Base-by-base conservation (phyloP, 2,797 vertebrate species). In the Microctenopoma steveboyesi region DNA sequence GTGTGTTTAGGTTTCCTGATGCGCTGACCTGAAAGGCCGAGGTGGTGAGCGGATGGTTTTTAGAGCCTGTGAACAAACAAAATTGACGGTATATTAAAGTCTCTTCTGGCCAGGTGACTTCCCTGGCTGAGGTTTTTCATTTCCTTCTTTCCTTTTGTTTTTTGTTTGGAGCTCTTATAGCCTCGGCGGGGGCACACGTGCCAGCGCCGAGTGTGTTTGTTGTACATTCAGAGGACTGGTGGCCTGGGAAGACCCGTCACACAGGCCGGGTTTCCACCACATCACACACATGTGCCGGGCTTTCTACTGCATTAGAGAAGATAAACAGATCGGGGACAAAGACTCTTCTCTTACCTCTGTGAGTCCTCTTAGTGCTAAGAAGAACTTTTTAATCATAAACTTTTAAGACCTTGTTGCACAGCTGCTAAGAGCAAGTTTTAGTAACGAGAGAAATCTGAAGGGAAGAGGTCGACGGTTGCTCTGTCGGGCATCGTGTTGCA, bases 201-300 rank as follows among this genome's bases (percentile, higher is more conserved):
- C 50, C 39, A 8, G 52, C 55, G 7, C 0, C 14, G 64, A 37
- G 63, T 48, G 58, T 54, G 78, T 72, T 55, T 30, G 61, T 42
- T 76, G 76, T 82, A 75, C 72, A 46, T 80, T 78, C 68, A 73
- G 64, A 53, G 22, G 65, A 53, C 66, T 51, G 80, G 75, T 79
- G 16, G 79, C 75, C 72, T 66, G 66, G 69, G 78, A 83, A 69
- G 75, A 81, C 59, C 72, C 53, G 70, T 74, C 81, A 70, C 78
- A 53, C 40, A 55, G 48, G 62, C 69, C 49, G 0, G 60, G 59
- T 81, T 83, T 81, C 78, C 75, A 71, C 35, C 69, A 69, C 78
- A 76, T 79, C 35, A 57, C 35, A 57, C 54, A 47, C 39, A 28
- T n/a, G 0, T 52, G 45, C 61, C 4, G 72, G 30, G 51, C 56